Conservation (phyloP, 37 sponge, comb jelly and placozoan genomes). For the Halisarca cf. caerulea region DNA sequence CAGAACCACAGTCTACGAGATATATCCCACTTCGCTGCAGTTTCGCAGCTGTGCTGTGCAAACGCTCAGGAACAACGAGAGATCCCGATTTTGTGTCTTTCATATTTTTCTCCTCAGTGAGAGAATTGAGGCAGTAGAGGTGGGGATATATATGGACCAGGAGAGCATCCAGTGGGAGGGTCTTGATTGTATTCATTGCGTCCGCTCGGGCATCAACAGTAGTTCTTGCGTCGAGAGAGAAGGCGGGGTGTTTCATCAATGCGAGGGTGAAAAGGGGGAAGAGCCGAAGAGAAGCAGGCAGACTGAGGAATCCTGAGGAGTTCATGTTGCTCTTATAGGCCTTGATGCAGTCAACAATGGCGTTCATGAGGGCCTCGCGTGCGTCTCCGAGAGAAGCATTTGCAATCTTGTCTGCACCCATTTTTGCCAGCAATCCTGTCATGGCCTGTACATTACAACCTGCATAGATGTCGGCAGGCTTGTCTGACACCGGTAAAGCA, state of each 20-base stretch:
- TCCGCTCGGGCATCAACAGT: constrained; percentile 73
- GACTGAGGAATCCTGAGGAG: constrained; percentile 49
- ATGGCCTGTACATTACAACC: constrained; percentile 77
- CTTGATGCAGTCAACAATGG: constrained; percentile 76
- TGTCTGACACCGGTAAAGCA: constrained; percentile 79
- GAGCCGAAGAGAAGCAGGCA: constrained; percentile 77
- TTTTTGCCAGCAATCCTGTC: constrained; percentile 83
- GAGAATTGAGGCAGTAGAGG: constrained; percentile 72
- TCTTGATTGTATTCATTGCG: constrained; percentile 80
- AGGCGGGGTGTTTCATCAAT: constrained; percentile 84
- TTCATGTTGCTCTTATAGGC: constrained; percentile 62
- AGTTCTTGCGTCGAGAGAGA: constrained; percentile 59
- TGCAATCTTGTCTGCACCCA: constrained; percentile 83
- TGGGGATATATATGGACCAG: constrained; percentile 78
- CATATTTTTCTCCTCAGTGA: constrained; percentile 41
- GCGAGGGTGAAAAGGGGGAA: constrained; percentile 73
- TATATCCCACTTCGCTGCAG: constrained; percentile 77
- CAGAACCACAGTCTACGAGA: constrained; percentile 83
- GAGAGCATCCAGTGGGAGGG: constrained; percentile 74
- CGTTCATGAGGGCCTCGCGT: constrained; percentile 86
- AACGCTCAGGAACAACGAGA: constrained; percentile 45
- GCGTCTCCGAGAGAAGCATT: constrained; percentile 90
- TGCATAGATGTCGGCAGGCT: constrained; percentile 76
- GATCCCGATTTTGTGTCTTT: constrained; percentile 52
- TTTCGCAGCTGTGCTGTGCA: constrained; percentile 85